A percentile compares a stretch with the other conserved stretches of the same genome.
Evolutionary conservation across 2,113 vertebrate species (phyloP).

Genomic region (Irena cyanogastra): DNA sequence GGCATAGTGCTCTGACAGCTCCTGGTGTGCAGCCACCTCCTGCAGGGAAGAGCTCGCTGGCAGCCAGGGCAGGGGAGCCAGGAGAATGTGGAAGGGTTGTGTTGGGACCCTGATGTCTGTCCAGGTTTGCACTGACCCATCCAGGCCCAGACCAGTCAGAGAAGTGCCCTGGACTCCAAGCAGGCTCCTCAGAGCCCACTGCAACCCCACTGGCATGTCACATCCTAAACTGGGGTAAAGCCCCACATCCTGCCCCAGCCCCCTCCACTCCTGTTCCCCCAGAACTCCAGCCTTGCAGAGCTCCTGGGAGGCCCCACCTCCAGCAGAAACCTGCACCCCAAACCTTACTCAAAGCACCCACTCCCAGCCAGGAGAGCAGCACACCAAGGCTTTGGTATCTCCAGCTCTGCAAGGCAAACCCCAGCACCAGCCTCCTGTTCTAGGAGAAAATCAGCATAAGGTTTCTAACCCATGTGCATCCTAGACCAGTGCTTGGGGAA

Average conservation of each 20-base stretch:
- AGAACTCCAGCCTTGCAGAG: not conserved
- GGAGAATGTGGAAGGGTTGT: rapidly evolving
- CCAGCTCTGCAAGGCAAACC: not conserved
- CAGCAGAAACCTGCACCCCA: not conserved
- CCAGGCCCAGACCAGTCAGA: not conserved
- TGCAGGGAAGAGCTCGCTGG: not conserved
- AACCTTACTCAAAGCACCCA: not conserved
- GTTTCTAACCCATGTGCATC: not conserved
- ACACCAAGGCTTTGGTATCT: not conserved
- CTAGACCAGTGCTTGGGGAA: not conserved
- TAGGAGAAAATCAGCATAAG: not conserved
- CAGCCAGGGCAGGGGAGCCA: rapidly evolving
- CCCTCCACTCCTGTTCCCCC: not conserved
- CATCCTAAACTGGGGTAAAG: not conserved
- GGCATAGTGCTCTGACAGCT: rapidly evolving
- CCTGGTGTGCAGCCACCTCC: not conserved
- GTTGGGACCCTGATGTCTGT: too few relatives aligned
- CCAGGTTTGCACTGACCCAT: not conserved
- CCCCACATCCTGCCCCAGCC: not conserved
- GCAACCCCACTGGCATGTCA: not conserved
- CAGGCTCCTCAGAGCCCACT: not conserved
- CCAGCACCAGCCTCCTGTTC: not conserved
- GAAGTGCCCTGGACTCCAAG: not conserved
- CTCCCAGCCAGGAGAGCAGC: too few relatives aligned
- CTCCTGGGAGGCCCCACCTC: not conserved